Evolutionary conservation across 2,797 vertebrate genomes (phyloP).

Genomic region (Columba guinea): DNA sequence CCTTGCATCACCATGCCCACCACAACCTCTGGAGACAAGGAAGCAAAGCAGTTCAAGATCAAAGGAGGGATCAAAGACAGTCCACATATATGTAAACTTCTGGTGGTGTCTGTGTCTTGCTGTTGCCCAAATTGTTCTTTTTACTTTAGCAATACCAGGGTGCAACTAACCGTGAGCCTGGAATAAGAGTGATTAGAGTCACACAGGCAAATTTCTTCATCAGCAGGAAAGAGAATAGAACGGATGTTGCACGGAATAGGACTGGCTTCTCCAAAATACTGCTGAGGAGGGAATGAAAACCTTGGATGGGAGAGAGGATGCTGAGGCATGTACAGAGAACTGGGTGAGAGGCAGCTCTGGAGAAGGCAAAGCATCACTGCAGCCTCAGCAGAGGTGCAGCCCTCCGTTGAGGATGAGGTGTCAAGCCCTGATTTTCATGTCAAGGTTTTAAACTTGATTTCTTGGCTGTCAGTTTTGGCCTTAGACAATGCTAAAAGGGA

Average conservation of each 20-base stretch:
- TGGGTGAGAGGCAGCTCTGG: background rate
- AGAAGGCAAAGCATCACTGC: background rate
- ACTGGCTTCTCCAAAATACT: background rate
- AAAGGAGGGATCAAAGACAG: background rate
- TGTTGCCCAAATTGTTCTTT: background rate
- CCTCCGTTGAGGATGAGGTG: rapidly evolving
- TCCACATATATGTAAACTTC: background rate
- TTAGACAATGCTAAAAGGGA: background rate
- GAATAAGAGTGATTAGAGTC: background rate
- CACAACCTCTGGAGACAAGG: background rate
- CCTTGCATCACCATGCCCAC: background rate
- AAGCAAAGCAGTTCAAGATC: background rate
- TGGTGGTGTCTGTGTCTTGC: background rate
- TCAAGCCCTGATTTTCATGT: background rate
- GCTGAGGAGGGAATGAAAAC: background rate
- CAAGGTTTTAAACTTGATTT: background rate
- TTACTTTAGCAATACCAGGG: background rate
- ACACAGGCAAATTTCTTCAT: background rate
- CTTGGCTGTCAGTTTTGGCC: background rate
- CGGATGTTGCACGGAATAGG: background rate
- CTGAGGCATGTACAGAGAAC: background rate
- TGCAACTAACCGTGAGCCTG: background rate
- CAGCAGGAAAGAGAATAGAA: background rate
- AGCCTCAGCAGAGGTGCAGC: background rate
- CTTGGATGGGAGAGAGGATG: background rate